Conservation (phyloP, 37 sponge, comb jelly and placozoan species). For the Halisarca cf. caerulea region DNA sequence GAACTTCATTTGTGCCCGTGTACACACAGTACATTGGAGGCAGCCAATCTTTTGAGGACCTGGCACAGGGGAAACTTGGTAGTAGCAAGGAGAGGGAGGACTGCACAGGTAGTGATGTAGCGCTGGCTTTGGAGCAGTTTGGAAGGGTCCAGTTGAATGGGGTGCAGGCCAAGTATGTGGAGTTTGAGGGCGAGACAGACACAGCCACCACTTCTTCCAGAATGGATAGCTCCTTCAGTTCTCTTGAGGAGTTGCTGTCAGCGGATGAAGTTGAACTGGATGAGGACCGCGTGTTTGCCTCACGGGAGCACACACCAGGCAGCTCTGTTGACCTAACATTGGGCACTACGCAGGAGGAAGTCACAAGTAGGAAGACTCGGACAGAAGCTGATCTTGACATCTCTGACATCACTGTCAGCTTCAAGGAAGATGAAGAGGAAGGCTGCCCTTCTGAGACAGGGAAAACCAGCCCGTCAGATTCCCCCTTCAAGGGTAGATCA, state of each 20-base stretch:
- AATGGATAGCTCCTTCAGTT: constrained; percentile 16
- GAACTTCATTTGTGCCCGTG: neutral
- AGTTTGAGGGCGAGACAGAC: neutral
- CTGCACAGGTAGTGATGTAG: neutral
- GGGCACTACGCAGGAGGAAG: neutral
- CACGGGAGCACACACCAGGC: neutral
- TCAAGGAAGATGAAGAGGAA: neutral
- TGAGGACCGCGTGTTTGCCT: neutral
- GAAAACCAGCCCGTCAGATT: neutral
- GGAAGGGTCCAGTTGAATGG: too few relatives aligned
- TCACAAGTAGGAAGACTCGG: neutral
- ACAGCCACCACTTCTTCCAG: neutral
- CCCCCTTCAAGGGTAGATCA: neutral
- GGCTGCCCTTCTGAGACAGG: neutral
- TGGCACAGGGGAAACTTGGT: neutral
- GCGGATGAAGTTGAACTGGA: neutral
- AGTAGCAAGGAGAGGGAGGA: neutral
- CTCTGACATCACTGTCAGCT: too few relatives aligned
- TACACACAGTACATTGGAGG: neutral
- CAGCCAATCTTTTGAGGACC: neutral
- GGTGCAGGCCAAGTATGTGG: too few relatives aligned
- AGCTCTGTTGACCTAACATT: neutral
- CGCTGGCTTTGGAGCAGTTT: neutral
- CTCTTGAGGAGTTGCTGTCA: constrained; percentile 8
- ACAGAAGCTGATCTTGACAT: neutral